Conservation (phyloP, 2,797 vertebrate genomes). For the Oryzias dopingdopingensis region DNA sequence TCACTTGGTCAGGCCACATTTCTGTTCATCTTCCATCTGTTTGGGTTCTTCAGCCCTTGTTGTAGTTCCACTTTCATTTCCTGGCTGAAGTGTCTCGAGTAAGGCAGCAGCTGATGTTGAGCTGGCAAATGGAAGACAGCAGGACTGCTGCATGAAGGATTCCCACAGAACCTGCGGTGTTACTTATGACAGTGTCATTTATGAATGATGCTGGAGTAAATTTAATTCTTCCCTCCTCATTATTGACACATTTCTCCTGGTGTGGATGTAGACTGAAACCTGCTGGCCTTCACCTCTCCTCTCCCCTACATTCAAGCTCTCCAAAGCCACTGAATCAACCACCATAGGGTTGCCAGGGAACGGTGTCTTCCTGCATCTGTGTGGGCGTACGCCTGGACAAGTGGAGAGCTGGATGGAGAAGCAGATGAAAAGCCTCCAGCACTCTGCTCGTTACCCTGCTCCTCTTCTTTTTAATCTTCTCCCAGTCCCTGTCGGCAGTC, state of each 20-base stretch:
- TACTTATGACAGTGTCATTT: not conserved
- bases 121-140: constrained; percentile 4
- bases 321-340: not conserved
- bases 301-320: not conserved
- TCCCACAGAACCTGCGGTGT: constrained; percentile 1
- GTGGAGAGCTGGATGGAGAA: constrained; percentile 32
- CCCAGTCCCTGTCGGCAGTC: constrained; percentile 14
- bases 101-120: constrained; percentile 7
- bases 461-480: constrained; percentile 33
- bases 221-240: too few species aligned
- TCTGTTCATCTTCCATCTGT: constrained; percentile 16
- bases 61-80: not conserved
- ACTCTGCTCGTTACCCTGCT: not conserved
- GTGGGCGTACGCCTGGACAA: constrained; percentile 35
- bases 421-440: constrained; percentile 29
- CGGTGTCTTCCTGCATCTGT: constrained; percentile 30
- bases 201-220: too few species aligned
- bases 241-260: not conserved
- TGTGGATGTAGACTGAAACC: not conserved
- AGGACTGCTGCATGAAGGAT: not conserved
- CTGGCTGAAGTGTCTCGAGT: constrained; percentile 1
- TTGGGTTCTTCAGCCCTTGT: constrained; percentile 16
- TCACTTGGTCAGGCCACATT: constrained; percentile 28
- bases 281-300: constrained; percentile 1
- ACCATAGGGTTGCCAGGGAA: constrained; percentile 48